Conservation (phyloP, 1,140 invertebrate genomes). For the Zaprionus nigranus region DNA sequence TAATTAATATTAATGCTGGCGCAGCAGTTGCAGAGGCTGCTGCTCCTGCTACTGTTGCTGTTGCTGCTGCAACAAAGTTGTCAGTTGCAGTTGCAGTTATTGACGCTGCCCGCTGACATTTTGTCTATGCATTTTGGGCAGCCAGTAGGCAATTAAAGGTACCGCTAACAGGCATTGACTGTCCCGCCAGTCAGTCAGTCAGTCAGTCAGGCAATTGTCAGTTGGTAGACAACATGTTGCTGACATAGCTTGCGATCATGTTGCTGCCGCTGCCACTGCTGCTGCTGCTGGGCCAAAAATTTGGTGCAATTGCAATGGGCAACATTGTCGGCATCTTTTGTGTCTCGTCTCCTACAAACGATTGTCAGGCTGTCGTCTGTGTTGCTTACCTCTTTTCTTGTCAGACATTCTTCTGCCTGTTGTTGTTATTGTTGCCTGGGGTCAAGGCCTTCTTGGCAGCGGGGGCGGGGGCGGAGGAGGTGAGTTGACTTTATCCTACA, state of each 20-base stretch:
- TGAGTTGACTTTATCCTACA: slow-evolving; percentile 12
- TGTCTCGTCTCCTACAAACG: slow-evolving; percentile 49
- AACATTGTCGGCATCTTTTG: slow-evolving; percentile 46
- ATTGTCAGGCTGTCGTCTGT: slow-evolving; percentile 2
- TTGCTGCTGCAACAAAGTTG: slow-evolving; percentile 37
- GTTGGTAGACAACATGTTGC: slow-evolving; percentile 56
- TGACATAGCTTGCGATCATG: slow-evolving; percentile 47
- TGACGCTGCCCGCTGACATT: slow-evolving; percentile 36
- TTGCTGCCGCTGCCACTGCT: slow-evolving; percentile 40
- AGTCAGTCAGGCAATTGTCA: slow-evolving; percentile 46
- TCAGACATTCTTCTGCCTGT: slow-evolving; percentile 36
- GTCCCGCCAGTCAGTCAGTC: slow-evolving; percentile 26
- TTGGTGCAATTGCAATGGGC: slow-evolving; percentile 47
- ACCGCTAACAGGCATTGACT: slow-evolving; percentile 50
- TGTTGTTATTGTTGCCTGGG: slow-evolving; percentile 5
- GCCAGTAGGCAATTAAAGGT: slow-evolving; percentile 54
- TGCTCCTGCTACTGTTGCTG: slow-evolving; percentile 27
- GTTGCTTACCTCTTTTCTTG: neutral
- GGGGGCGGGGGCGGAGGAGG: slow-evolving; percentile 14
- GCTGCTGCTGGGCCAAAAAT: slow-evolving; percentile 38
- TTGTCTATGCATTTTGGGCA: slow-evolving; percentile 52
- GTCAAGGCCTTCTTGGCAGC: slow-evolving; percentile 41
- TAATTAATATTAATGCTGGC: slow-evolving; percentile 83
- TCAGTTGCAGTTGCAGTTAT: slow-evolving; percentile 39
- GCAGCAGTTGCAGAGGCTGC: slow-evolving; percentile 31